Conservation (phyloP, 2,888 invertebrate genomes). For the Latheticus oryzae region DNA sequence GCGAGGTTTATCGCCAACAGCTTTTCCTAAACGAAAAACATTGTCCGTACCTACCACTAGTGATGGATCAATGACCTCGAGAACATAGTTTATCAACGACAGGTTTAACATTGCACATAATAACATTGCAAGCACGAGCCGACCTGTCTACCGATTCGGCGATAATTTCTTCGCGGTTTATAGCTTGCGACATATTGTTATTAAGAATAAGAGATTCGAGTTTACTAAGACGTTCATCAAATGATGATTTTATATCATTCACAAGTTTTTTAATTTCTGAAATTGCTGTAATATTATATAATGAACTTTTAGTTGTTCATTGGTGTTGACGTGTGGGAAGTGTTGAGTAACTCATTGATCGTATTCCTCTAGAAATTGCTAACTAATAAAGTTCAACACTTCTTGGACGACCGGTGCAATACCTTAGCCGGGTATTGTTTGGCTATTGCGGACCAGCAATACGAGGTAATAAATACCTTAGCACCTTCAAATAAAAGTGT, state of each 20-base stretch:
- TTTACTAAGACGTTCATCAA: conserved; percentile 1
- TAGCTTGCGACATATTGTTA: conserved; percentile 1
- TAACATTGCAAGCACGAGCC: conserved; percentile 4
- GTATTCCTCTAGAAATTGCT: too few relatives aligned
- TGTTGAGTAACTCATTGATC: too few relatives aligned
- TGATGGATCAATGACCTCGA: conserved; percentile 1
- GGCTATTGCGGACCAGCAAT: too few relatives aligned
- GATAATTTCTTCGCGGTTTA: conserved; percentile 1
- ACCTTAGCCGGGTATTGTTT: too few relatives aligned
- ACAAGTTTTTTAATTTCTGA: conserved; percentile 1
- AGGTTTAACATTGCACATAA: conserved; percentile 3
- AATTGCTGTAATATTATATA: conserved; percentile 4
- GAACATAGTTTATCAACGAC: background rate
- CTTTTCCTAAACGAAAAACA: conserved; percentile 1
- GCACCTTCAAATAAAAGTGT: too few relatives aligned
- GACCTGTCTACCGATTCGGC: background rate
- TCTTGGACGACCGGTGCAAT: too few relatives aligned
- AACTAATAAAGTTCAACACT: too few relatives aligned
- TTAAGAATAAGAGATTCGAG: conserved; percentile 1
- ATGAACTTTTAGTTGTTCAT: too few relatives aligned
- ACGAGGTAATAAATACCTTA: too few relatives aligned
- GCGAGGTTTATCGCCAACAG: conserved; percentile 2
- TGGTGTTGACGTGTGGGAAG: too few relatives aligned
- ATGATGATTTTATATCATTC: background rate
- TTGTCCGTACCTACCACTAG: background rate